Base-by-base conservation (phyloP, 2,113 vertebrate genomes). In the Coregonus clupeaformis region DNA sequence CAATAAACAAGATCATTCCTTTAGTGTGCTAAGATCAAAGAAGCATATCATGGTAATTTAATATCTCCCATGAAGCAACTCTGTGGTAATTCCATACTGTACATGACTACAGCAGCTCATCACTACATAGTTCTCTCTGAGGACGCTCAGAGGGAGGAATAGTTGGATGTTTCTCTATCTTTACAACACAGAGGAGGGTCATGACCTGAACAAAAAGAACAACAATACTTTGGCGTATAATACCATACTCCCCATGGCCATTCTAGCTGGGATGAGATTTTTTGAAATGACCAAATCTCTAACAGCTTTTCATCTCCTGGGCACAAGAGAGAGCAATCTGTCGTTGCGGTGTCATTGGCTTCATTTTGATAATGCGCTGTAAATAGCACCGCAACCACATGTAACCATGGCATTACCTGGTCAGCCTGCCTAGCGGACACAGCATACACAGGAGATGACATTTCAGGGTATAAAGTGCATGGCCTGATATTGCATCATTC, bases 51-150 rank as follows among this genome's bases (percentile, higher is more conserved):
- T 42, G 36, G 36, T 11, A 42, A 42, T 42, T 42, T 11, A 42
- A 42, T 42, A 42, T 77, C 75, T 75, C 72, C 68, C 71, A 68
- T 22, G 62, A 73, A 22, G n/a, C 36, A 42, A 42, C 63, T 70
- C 62, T 65, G 69, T 77, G 76, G 73, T 82, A 82, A 85, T 82
- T 82, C 80, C 80, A 76, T 68, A 57, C 36, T 2, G 36, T 42
- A 42, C 62, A 82, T 73, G 78, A 74, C 78, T 75, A 36, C 60
- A 75, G 67, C 72, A 73, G 70, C 72, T 76, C 70, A 83, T 83
- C 74, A 9, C 57, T 60, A 11, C 36, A 7, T 42, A 62, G 63
- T 69, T 78, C 63, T 80, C 80, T 74, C 77, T 67, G 62, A 66
- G 73, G 76, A 76, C 59, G 30, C 65, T 60, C 64, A 72, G 36